Evolutionary conservation across 1,140 invertebrate genomes (phyloP).

Genomic region (Atopsyche davidsoni): DNA sequence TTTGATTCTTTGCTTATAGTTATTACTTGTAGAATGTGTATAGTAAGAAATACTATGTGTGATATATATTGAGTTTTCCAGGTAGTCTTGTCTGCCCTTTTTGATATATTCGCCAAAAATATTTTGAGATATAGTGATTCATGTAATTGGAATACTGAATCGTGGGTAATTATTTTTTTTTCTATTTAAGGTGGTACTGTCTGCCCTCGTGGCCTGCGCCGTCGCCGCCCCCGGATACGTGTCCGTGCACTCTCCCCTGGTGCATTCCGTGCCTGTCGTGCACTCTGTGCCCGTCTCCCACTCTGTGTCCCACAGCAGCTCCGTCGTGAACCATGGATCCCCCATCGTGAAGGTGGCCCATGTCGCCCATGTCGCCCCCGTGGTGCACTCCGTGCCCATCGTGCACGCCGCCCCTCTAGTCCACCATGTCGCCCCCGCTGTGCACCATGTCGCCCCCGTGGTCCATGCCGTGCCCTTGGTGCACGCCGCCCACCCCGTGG

Average conservation of each 20-base stretch:
- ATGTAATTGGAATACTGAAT: no score
- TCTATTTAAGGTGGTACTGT: constrained; percentile 28
- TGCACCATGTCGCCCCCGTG: constrained; percentile 30
- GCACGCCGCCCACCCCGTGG: constrained; percentile 30
- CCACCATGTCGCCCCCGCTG: constrained; percentile 28
- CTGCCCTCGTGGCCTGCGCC: constrained; percentile 30
- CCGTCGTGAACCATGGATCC: constrained; percentile 24
- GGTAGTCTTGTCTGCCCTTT: no score
- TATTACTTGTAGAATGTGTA: no score
- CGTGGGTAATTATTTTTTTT: no score
- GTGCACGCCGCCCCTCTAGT: constrained; percentile 31
- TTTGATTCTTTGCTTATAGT: no score
- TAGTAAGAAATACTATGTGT: no score
- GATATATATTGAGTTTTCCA: no score
- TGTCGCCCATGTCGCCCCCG: constrained; percentile 19
- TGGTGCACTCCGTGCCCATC: constrained; percentile 34
- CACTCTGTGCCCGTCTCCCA: constrained; percentile 36
- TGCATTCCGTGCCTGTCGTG: constrained; percentile 33
- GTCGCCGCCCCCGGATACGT: constrained; percentile 25
- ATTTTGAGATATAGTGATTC: no score
- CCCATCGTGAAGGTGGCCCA: constrained; percentile 21
- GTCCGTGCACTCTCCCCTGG: constrained; percentile 32
- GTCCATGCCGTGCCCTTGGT: constrained; percentile 34
- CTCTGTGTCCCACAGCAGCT: constrained; percentile 33
- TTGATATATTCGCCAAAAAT: no score